These are phyloP conservation scores for Paragorgia papillata DNA, from an alignment of 92 coral and sea anemone species.

Conservation along the genomic window DNA sequence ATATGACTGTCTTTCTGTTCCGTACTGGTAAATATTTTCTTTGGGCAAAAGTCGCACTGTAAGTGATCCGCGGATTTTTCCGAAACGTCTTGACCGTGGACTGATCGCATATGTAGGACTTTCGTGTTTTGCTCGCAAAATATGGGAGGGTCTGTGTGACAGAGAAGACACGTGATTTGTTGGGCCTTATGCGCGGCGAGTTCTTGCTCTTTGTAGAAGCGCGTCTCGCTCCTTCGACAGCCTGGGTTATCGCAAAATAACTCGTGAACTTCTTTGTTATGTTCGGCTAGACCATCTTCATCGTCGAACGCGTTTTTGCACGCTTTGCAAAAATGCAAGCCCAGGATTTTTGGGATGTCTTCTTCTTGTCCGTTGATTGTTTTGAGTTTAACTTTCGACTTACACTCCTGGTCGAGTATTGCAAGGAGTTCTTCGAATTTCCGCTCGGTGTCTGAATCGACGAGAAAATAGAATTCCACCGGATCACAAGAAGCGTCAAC, in stretches of 20 bases:
- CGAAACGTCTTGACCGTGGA: conserved; percentile 47
- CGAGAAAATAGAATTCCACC: conserved; percentile 45
- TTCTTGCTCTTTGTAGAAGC: conserved; percentile 67
- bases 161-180: conserved; percentile 66
- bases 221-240: conserved; percentile 58
- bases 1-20: conserved; percentile 90
- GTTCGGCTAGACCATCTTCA: conserved; percentile 53
- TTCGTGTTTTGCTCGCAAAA: conserved; percentile 57
- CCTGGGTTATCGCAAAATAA: conserved; percentile 73
- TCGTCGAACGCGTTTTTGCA: conserved; percentile 76
- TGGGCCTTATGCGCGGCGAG: conserved; percentile 60
- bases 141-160: conserved; percentile 49
- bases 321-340: conserved; percentile 59
- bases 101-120: conserved; percentile 58
- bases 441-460: conserved; percentile 77
- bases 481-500: conserved; percentile 26
- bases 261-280: conserved; percentile 60
- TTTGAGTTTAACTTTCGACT: conserved; percentile 49
- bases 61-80: conserved; percentile 47
- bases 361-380: conserved; percentile 74
- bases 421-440: conserved; percentile 84
- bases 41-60: conserved; percentile 89
- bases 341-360: conserved; percentile 62
- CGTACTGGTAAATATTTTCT: conserved; percentile 67
- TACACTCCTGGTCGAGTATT: conserved; percentile 51